phyloP scores from a whole-genome alignment of 92 coral and sea anemone species.

The Siderastrea siderea region DNA sequence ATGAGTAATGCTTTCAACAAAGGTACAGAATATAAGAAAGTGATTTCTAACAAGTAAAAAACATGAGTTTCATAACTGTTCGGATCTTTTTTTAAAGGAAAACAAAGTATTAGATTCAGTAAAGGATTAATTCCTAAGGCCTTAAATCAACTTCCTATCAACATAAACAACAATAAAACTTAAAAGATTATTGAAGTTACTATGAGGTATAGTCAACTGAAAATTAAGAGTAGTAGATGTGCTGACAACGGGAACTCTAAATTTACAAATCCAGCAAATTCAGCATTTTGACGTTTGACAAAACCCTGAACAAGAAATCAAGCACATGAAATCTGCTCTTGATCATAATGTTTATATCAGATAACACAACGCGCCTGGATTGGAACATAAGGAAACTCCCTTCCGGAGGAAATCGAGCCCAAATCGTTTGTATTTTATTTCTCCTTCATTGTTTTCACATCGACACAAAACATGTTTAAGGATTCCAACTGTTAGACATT shows the following conservation, averaged over 20 bases:
- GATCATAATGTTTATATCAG: slow-evolving; percentile 15
- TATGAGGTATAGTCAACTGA: too few relatives aligned
- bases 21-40: neutral
- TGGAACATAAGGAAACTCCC: slow-evolving; percentile 41
- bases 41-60: neutral
- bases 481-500: slow-evolving; percentile 15
- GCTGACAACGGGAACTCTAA: neutral
- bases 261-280: neutral
- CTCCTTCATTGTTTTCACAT: slow-evolving; percentile 5
- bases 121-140: neutral
- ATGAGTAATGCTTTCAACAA: too few relatives aligned
- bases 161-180: slow-evolving; percentile 8
- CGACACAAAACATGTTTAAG: slow-evolving; percentile 1
- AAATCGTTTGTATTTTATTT: slow-evolving; percentile 20
- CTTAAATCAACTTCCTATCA: slow-evolving; percentile 4
- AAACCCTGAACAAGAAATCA: neutral
- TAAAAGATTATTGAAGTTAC: neutral
- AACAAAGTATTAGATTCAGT: neutral
- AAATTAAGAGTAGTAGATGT: neutral
- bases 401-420: slow-evolving; percentile 39
- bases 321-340: slow-evolving; percentile 14
- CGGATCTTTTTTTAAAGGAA: neutral
- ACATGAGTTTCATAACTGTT: neutral
- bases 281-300: neutral
- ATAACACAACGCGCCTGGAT: slow-evolving; percentile 3